phyloP scores from a whole-genome alignment of 2,797 vertebrate species.

The Cynodonichthys magdalenae region DNA sequence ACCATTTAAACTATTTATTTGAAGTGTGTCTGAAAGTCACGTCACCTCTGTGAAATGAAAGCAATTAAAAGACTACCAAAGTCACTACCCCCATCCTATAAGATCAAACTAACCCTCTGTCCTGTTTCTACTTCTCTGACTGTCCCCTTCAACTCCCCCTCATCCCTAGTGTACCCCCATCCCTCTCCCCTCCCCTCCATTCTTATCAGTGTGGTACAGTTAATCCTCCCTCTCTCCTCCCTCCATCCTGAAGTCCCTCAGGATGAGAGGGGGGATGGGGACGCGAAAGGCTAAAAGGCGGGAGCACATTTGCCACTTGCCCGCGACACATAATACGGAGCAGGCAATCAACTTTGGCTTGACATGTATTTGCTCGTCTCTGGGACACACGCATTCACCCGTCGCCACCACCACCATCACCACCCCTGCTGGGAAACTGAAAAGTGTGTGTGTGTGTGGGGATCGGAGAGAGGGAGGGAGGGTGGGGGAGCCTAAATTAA shows the following conservation, averaged over 20 bases:
- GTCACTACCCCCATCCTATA: constrained; percentile 73
- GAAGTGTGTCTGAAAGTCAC: constrained; percentile 21
- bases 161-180: constrained; percentile 67
- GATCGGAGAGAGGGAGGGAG: constrained; percentile 1
- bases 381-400: constrained; percentile 83
- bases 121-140: constrained; percentile 50
- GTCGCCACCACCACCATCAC: constrained; percentile 60
- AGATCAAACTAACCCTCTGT: constrained; percentile 72
- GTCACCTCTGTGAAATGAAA: constrained; percentile 56
- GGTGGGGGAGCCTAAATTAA: constrained; percentile 96
- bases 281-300: constrained; percentile 83
- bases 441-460: constrained; percentile 30
- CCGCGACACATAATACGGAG: constrained; percentile 95
- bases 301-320: constrained; percentile 95
- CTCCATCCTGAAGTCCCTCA: constrained; percentile 55
- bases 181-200: constrained; percentile 61
- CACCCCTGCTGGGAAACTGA: constrained; percentile 73
- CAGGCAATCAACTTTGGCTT: constrained; percentile 99
- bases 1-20: constrained; percentile 34
- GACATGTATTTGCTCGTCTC: constrained; percentile 99
- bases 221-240: constrained; percentile 83
- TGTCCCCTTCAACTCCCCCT: constrained; percentile 45
- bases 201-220: constrained; percentile 87
- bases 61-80: constrained; percentile 77
- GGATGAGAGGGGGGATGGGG: constrained; percentile 24